phyloP scores from a whole-genome alignment of 2,113 vertebrate species.

The Galbula dea region DNA sequence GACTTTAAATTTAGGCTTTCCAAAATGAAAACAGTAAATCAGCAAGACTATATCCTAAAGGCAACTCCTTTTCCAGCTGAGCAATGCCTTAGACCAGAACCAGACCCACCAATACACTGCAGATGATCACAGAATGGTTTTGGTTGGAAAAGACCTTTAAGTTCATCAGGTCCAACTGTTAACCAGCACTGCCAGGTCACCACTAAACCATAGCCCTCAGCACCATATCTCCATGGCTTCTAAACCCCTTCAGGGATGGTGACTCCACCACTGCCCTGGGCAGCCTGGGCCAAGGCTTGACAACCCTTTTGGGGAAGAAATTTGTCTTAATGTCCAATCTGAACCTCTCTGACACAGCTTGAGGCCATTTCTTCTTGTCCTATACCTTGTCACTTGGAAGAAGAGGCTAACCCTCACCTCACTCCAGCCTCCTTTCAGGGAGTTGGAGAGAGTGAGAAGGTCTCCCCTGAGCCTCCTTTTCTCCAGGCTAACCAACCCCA shows the following conservation, averaged over 20 bases:
- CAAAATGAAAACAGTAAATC: neutral
- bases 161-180: neutral
- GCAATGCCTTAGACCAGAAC: neutral
- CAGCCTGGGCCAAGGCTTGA: neutral
- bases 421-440: neutral
- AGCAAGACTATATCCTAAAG: neutral
- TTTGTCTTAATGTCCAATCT: neutral
- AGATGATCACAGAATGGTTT: neutral
- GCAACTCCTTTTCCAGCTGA: too few relatives aligned
- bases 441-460: neutral
- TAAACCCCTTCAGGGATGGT: neutral
- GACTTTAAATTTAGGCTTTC: neutral
- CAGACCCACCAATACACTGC: fast-evolving
- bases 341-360: neutral
- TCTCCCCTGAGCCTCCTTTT: neutral
- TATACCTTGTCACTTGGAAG: neutral
- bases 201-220: neutral
- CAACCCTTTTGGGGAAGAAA: neutral
- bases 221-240: neutral
- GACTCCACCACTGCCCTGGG: neutral
- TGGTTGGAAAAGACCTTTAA: neutral
- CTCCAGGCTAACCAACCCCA: neutral
- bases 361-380: neutral
- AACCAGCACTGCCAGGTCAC: neutral
- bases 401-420: neutral